phyloP scores from a whole-genome alignment of 1,140 invertebrate species.

The Hyles euphorbiae region DNA sequence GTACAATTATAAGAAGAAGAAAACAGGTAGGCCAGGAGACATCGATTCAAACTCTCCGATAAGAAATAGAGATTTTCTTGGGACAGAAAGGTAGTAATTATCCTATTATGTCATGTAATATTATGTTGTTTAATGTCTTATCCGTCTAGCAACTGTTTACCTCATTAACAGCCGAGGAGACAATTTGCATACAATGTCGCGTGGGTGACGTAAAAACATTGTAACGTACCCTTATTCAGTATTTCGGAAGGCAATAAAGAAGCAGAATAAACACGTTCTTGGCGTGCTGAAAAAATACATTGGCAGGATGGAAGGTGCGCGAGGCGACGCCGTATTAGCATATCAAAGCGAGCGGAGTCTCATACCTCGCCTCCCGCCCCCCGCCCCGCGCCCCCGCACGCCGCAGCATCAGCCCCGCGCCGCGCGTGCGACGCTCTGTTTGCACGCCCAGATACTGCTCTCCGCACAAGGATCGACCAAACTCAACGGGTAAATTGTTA shows the following conservation, averaged over 20 bases:
- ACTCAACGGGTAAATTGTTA: background rate
- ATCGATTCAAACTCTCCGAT: no score
- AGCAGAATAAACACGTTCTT: conserved; percentile 5
- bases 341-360: background rate
- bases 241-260: conserved; percentile 7
- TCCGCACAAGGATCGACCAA: background rate
- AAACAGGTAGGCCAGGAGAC: no score
- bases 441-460: no score
- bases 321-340: no score
- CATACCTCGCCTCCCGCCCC: background rate
- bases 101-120: no score
- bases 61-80: no score
- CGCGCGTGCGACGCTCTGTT: background rate
- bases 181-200: background rate
- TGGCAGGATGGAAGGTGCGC: background rate
- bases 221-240: conserved; percentile 4
- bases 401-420: background rate
- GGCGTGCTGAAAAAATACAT: conserved; percentile 4
- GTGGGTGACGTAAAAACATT: background rate
- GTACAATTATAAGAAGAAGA: no score
- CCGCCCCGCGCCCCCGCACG: background rate
- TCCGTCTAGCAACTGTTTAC: no score
- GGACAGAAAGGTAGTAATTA: no score
- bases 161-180: background rate
- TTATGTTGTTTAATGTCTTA: no score